Base-by-base conservation (phyloP, 2,797 vertebrate species). In the Mus spretus region DNA sequence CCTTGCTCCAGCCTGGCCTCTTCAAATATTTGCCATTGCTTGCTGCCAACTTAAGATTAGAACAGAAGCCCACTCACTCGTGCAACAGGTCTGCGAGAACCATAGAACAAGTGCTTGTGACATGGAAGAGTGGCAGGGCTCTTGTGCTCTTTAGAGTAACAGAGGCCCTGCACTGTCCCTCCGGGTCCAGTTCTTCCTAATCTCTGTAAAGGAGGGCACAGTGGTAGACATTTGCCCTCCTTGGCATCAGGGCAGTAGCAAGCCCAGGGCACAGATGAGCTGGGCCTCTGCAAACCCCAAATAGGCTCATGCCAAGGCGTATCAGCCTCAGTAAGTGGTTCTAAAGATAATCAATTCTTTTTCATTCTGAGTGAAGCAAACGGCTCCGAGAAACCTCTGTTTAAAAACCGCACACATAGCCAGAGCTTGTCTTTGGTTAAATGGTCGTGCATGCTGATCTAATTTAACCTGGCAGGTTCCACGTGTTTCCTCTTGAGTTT, bases 311-410 rank as follows among this genome's bases (percentile, higher is more conserved):
- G 97, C 96, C 47, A 84, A n/a, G 89, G 82, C 89, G 0, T 5
- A 94, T 97, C 97, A 96, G 86, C 87, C 79, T 96, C 17, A 0
- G 70, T 96, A 96, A 97, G 85, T 97, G 95, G 87, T 97, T 98
- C 96, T 97, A 53, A 97, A 98, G 97, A 97, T 94, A 98, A 98
- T 98, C 97, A 98, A 95, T 98, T 98, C 65, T 95, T 97, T 97
- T 98, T 98, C 93, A 96, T 96, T 97, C 96, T 67, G 67, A 94
- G 86, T 19, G 81, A 98, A 98, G 97, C 91, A 97, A 96, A 91
- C 37, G 61, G 0, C 97, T 96, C 91, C 88, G 28, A 97, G 97
- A 91, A 96, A 74, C 96, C 85, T 97, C 37, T 89, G 80, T 97
- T 97, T 90, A 96, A 98, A 97, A 97, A 96, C 65, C 17, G 0